Base-by-base conservation (phyloP, 2,888 invertebrate genomes). In the Lutraria lutraria region DNA sequence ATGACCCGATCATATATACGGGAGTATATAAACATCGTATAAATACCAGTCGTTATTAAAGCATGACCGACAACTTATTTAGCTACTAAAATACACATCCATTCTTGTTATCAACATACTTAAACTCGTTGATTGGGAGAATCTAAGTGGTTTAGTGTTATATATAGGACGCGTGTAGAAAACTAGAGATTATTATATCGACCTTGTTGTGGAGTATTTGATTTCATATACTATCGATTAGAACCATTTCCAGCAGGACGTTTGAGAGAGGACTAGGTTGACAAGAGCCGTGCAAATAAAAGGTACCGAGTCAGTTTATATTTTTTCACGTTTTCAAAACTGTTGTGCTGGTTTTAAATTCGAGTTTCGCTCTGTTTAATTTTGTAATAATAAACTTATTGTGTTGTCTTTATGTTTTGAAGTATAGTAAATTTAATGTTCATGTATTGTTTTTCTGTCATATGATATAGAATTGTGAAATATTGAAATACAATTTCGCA, bases 81-180 rank as follows among this genome's bases (percentile, higher is more conserved):
- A 60, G 25, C 63, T 68, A 68, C 63, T n/a, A 25, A 25, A 13
- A 25, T 68, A 68, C 25, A n/a, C n/a, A n/a, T n/a, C n/a, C n/a
- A n/a, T n/a, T 68, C 25, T 68, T 25, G n/a, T n/a, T 68, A 68
- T 68, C 63, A 25, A 68, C 63, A n/a, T 25, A 25, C 25, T 68
- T 43, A 4, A 56, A 68, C 63, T 68, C 63, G 12, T 68, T 68
- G 63, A 68, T 68, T 68, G 63, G 63, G 2, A 6, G 15, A 13
- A 19, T 56, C 15, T 56, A 56, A 56, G 56, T 8, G 13, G 12
- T 12, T 0, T 13, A 25, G 25, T 8, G 43, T 68, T 12, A 25
- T 68, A 68, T 63, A 63, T 68, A 68, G 63, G 63, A 68, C 63
- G 63, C 12, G 63, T 68, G 6, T n/a, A 68, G n/a, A 68, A 25